Conservation (phyloP, 35 echinoderm and acorn worm genomes). For the Diadema setosum region DNA sequence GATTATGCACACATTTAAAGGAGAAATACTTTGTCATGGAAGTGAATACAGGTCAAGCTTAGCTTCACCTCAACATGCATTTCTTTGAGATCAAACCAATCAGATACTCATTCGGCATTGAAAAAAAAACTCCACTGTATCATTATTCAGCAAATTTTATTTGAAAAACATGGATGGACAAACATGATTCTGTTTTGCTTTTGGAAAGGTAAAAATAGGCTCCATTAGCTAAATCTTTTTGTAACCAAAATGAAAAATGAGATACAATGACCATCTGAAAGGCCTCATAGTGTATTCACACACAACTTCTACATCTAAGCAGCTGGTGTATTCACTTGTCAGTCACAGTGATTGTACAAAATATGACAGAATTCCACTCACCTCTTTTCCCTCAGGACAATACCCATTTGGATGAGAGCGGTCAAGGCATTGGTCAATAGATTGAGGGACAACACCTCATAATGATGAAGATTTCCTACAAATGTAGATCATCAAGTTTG, state of each 20-base stretch:
- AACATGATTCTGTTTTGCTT: too few relatives aligned
- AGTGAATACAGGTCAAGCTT: too few relatives aligned
- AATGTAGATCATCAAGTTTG: too few relatives aligned
- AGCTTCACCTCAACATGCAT: too few relatives aligned
- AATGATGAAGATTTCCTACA: constrained; percentile 47
- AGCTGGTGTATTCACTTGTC: background rate
- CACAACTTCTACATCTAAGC: background rate
- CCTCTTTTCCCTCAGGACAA: constrained; percentile 14
- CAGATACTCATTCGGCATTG: too few relatives aligned
- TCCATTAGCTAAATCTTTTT: background rate
- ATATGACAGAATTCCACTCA: background rate
- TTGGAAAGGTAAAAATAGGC: background rate
- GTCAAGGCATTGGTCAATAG: constrained; percentile 57
- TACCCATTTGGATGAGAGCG: constrained; percentile 15
- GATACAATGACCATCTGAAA: background rate
- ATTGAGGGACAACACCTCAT: constrained; percentile 70
- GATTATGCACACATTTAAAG: too few relatives aligned
- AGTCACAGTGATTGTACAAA: background rate
- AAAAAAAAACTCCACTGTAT: too few relatives aligned
- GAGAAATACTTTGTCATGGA: too few relatives aligned
- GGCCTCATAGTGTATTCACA: background rate
- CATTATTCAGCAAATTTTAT: too few relatives aligned
- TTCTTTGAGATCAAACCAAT: too few relatives aligned
- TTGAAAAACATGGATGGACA: too few relatives aligned
- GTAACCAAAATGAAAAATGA: background rate